A percentile compares a stretch with the other conserved stretches of the same genome.
Evolutionary conservation across 1,140 invertebrate species (phyloP).

Genomic region (Ganaspis sp.): DNA sequence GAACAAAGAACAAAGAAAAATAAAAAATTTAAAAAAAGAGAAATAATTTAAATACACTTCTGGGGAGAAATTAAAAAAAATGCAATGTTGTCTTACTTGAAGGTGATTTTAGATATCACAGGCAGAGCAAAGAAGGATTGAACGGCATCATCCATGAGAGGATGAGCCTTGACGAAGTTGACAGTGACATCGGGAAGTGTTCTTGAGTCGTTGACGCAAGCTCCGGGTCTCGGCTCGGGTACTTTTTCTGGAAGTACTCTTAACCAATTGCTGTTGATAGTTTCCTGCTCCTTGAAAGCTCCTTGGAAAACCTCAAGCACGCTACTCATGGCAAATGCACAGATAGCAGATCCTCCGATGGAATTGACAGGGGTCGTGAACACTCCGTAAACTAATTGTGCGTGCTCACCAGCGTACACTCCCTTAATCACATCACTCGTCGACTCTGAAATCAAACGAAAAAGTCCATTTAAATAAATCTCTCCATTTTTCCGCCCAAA

Average conservation of each 20-base stretch:
- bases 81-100: constrained; percentile 76
- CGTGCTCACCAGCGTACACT: constrained; percentile 80
- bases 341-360: constrained; percentile 96
- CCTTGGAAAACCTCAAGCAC: constrained; percentile 93
- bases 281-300: constrained; percentile 94
- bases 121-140: constrained; percentile 84
- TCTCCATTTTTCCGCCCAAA: background rate
- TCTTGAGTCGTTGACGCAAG: constrained; percentile 94
- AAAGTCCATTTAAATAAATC: constrained; percentile 7
- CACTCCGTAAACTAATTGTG: constrained; percentile 93
- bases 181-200: constrained; percentile 90
- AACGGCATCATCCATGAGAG: constrained; percentile 95
- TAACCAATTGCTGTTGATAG: constrained; percentile 94
- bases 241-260: constrained; percentile 86
- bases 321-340: constrained; percentile 93
- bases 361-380: constrained; percentile 97
- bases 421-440: constrained; percentile 86
- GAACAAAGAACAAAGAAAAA: no score
- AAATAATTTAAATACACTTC: background rate
- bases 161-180: constrained; percentile 97
- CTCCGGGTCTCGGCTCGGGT: constrained; percentile 88
- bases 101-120: constrained; percentile 85
- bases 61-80: background rate
- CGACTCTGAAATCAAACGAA: constrained; percentile 81
- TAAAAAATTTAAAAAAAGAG: no score